Percentiles rank a stretch among this genome's conserved stretches.
Evolutionary conservation across 2,888 invertebrate species (phyloP).

Genomic region (Drosophila rellima): DNA sequence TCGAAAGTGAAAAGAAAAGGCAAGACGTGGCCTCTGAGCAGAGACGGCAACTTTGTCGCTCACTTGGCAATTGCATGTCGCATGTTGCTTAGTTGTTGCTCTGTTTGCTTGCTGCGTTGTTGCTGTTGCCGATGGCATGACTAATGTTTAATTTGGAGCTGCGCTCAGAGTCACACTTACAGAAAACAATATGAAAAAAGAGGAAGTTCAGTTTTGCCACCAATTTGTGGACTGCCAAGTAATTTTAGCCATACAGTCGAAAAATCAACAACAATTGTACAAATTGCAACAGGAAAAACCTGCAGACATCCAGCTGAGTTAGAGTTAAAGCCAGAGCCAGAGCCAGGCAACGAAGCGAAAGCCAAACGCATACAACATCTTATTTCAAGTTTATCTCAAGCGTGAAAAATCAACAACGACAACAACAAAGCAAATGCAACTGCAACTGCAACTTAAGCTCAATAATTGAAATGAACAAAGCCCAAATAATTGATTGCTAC

Average conservation of each 20-base stretch:
- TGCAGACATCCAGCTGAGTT: slow-evolving; percentile 32
- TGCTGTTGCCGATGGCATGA: slow-evolving; percentile 47
- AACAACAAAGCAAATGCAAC: slow-evolving; percentile 4
- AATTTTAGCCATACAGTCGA: slow-evolving; percentile 35
- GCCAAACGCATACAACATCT: slow-evolving; percentile 59
- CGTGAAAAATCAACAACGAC: slow-evolving; percentile 54
- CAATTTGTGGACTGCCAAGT: slow-evolving; percentile 62
- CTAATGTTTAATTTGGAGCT: slow-evolving; percentile 61
- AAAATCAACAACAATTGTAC: slow-evolving; percentile 68
- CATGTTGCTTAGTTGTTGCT: slow-evolving; percentile 39
- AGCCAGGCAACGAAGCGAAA: slow-evolving; percentile 56
- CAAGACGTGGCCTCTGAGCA: slow-evolving; percentile 57
- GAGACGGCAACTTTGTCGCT: slow-evolving; percentile 61
- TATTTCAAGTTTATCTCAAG: slow-evolving; percentile 63
- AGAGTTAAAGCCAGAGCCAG: neutral
- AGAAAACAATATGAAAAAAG: slow-evolving; percentile 38
- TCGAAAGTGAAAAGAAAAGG: slow-evolving; percentile 81
- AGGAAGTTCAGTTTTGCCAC: slow-evolving; percentile 62
- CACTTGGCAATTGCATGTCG: slow-evolving; percentile 68
- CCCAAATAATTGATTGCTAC: slow-evolving; percentile 25
- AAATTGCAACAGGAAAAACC: slow-evolving; percentile 77
- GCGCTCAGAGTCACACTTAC: slow-evolving; percentile 24
- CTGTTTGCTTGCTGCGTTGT: slow-evolving; percentile 4
- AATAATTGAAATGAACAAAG: slow-evolving; percentile 28
- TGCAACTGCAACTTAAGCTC: slow-evolving; percentile 15